phyloP scores from a whole-genome alignment of 2,797 vertebrate species.

The Oceanodroma leucorhoa region DNA sequence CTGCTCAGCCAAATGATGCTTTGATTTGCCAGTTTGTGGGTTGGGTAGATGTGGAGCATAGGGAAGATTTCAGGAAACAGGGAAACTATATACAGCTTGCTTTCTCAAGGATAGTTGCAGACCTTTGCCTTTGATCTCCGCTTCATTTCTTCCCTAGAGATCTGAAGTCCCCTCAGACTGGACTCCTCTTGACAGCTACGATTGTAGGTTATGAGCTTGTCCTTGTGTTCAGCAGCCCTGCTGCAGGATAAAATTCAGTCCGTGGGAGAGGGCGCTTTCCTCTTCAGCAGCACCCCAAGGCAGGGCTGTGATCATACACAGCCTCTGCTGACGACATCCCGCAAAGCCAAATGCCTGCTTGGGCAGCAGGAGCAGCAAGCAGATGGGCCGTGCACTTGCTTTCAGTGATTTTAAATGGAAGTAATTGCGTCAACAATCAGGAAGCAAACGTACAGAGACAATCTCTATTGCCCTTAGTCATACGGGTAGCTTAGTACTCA shows the following conservation, averaged over 20 bases:
- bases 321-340: not conserved
- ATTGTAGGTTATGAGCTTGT: not conserved
- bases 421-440: not conserved
- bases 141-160: not conserved
- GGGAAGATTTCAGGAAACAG: not conserved
- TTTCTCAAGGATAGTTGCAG: not conserved
- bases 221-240: not conserved
- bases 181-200: not conserved
- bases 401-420: not conserved
- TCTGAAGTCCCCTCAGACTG: not conserved
- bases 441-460: not conserved
- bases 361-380: not conserved
- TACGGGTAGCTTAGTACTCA: not conserved
- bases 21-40: not conserved
- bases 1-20: not conserved
- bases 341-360: not conserved
- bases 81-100: not conserved
- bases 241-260: not conserved
- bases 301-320: rapidly evolving
- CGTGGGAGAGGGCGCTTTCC: not conserved
- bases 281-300: not conserved
- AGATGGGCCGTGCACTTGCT: not conserved
- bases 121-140: not conserved
- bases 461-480: not conserved
- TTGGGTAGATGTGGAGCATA: too few relatives aligned